These are phyloP conservation scores for Nymphalis polychloros DNA, from an alignment of 2,888 invertebrate genomes.

Conservation along the genomic window DNA sequence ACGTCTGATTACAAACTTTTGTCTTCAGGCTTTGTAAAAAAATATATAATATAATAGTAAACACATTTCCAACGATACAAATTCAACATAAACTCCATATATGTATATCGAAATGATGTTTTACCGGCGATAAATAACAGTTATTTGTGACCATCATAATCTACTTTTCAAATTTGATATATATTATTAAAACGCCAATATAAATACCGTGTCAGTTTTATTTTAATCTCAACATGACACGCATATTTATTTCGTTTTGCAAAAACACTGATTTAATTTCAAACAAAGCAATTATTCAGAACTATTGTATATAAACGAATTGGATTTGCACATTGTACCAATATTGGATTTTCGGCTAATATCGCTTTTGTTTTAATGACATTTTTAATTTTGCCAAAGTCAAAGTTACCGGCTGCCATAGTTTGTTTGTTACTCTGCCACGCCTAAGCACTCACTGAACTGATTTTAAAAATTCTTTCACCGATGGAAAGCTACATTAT, in stretches of 20 bases:
- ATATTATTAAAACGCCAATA: not conserved
- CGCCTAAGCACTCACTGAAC: not conserved
- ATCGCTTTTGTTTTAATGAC: not conserved
- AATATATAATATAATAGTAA: too few species aligned
- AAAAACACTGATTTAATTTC: constrained; percentile 8
- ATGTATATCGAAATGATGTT: too few species aligned
- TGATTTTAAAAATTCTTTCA: not conserved
- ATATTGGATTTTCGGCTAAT: not conserved
- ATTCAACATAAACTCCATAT: too few species aligned
- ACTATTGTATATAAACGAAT: constrained; percentile 1
- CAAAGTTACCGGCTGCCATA: not conserved
- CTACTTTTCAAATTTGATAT: not conserved
- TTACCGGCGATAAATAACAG: too few species aligned
- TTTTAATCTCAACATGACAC: not conserved
- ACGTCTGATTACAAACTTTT: too few species aligned
- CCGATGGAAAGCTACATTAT: too few species aligned
- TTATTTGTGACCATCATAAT: too few species aligned
- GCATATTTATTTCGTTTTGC: not conserved
- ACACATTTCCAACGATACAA: too few species aligned
- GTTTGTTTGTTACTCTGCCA: too few species aligned
- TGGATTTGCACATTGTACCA: not conserved
- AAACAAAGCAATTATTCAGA: constrained; percentile 3
- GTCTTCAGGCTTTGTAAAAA: too few species aligned
- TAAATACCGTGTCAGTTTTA: not conserved
- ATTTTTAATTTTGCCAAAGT: not conserved